Evolutionary conservation across 2,888 invertebrate species (phyloP).

Genomic region (Ischnura elegans): DNA sequence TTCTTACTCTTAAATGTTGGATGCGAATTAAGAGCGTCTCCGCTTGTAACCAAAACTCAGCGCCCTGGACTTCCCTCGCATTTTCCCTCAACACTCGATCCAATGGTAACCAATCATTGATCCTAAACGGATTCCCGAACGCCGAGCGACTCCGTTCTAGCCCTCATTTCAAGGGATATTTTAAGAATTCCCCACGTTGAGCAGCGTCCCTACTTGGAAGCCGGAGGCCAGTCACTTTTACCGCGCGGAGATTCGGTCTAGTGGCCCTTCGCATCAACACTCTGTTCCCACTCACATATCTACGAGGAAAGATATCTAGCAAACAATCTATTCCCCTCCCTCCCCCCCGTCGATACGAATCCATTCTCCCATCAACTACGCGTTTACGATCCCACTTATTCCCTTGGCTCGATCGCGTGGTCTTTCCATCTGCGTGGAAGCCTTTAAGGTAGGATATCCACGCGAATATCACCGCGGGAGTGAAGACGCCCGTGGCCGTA

Average conservation of each 20-base stretch:
- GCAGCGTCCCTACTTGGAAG: background rate
- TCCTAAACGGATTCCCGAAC: too few species aligned
- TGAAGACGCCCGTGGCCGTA: too few species aligned
- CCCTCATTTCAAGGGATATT: background rate
- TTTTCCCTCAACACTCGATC: too few species aligned
- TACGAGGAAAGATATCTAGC: background rate
- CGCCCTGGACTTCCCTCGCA: too few species aligned
- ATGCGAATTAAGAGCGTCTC: too few species aligned
- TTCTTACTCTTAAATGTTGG: too few species aligned
- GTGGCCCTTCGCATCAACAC: background rate
- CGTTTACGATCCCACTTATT: background rate
- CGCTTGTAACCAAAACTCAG: too few species aligned
- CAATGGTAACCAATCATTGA: too few species aligned
- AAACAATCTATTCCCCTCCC: background rate
- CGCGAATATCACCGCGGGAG: constrained; percentile 11
- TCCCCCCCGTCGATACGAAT: background rate
- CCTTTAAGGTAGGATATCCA: too few species aligned
- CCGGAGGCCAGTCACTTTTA: background rate
- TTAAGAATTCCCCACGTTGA: background rate
- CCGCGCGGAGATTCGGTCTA: background rate
- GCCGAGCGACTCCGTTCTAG: too few species aligned
- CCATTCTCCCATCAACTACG: background rate
- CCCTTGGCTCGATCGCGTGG: background rate
- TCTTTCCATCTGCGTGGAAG: too few species aligned
- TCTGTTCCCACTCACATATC: background rate